Conservation (phyloP, 2,888 invertebrate species). For the Dryobota labecula region DNA sequence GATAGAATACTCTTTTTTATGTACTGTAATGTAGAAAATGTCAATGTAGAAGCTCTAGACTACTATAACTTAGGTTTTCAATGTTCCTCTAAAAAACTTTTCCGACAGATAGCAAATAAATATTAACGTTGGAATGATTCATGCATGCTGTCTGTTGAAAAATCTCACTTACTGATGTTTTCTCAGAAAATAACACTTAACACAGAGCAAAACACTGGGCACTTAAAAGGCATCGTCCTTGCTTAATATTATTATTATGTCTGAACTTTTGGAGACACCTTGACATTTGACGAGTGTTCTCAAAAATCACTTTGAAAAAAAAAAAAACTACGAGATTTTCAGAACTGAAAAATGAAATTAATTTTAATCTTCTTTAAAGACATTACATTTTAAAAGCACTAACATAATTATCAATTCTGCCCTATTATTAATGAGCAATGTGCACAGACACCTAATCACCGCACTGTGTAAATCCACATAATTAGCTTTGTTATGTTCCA, state of each 20-base stretch:
- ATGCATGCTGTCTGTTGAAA: background rate
- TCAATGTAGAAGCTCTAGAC: no score
- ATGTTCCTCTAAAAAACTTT: background rate
- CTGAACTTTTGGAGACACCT: background rate
- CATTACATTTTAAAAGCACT: background rate
- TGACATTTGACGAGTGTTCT: background rate
- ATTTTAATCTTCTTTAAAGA: background rate
- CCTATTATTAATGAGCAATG: slow-evolving; percentile 57
- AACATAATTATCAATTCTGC: slow-evolving; percentile 4
- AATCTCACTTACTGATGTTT: background rate
- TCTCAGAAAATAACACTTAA: background rate
- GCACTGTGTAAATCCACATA: slow-evolving; percentile 69
- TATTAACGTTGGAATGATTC: background rate
- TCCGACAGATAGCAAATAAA: background rate
- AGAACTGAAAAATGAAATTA: background rate
- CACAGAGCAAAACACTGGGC: background rate
- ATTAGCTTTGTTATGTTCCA: slow-evolving; percentile 73
- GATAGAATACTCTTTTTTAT: no score
- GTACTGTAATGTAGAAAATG: no score
- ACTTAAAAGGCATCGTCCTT: background rate
- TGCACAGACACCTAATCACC: slow-evolving; percentile 71
- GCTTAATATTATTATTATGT: background rate
- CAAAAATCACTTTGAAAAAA: background rate
- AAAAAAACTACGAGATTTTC: background rate
- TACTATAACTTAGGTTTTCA: background rate